Evolutionary conservation across 2,888 invertebrate species (phyloP).

Genomic region (Toxonevra muliebris): DNA sequence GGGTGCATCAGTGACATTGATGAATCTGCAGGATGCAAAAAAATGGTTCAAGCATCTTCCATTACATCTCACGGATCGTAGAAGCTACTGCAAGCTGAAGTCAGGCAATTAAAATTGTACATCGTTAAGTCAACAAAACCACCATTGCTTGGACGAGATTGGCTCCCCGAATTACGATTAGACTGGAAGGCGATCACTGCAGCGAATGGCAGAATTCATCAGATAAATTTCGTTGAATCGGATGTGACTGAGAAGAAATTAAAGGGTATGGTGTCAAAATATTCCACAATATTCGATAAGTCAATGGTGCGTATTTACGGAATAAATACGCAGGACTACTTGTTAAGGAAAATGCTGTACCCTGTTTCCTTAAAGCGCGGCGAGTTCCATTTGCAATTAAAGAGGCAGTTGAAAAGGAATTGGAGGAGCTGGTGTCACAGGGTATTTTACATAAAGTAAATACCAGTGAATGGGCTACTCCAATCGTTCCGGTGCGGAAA

Average conservation of each 20-base stretch:
- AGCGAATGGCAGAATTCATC: too few relatives aligned
- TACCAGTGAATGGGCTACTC: slow-evolving; percentile 50
- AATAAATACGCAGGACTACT: slow-evolving; percentile 36
- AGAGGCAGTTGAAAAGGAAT: slow-evolving; percentile 31
- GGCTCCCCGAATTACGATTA: slow-evolving; percentile 30
- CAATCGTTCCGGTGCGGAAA: slow-evolving; percentile 51
- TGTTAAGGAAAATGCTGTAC: slow-evolving; percentile 34
- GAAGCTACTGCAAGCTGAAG: slow-evolving; percentile 27
- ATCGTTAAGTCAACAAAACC: slow-evolving; percentile 30
- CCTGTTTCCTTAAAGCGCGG: slow-evolving; percentile 39
- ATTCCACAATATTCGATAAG: too few relatives aligned
- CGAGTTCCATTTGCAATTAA: slow-evolving; percentile 30
- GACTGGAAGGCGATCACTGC: slow-evolving; percentile 27
- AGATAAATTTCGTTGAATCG: too few relatives aligned
- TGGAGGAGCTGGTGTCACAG: slow-evolving; percentile 30
- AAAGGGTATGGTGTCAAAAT: too few relatives aligned
- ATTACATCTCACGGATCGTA: slow-evolving; percentile 12
- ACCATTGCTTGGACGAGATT: slow-evolving; percentile 37
- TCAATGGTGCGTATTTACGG: too few relatives aligned
- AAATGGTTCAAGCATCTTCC: slow-evolving; percentile 8
- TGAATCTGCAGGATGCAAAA: slow-evolving; percentile 19
- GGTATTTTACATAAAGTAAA: slow-evolving; percentile 33
- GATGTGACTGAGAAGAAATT: too few relatives aligned
- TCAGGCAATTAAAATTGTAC: slow-evolving; percentile 22
- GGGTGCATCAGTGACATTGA: slow-evolving; percentile 24